A percentile compares a stretch with the other conserved stretches of the same genome.
Conservation (phyloP, 2,797 vertebrate genomes). For the Macropus fuliginosus region DNA sequence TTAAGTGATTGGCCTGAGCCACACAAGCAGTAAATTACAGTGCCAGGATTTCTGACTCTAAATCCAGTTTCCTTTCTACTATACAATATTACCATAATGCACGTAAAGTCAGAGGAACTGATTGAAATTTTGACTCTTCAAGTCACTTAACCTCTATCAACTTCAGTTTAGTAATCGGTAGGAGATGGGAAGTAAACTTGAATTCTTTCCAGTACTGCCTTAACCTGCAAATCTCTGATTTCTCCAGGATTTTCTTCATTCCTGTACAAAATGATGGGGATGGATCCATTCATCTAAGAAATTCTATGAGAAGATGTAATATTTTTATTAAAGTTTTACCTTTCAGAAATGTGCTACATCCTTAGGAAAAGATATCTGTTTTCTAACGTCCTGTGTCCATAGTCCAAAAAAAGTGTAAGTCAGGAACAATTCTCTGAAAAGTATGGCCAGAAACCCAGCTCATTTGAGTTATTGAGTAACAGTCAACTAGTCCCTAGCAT, state of each 20-base stretch:
- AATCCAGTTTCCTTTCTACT: background rate
- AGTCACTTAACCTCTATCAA: background rate
- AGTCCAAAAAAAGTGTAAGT: background rate
- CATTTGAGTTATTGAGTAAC: background rate
- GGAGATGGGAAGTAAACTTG: background rate
- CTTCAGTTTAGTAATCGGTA: background rate
- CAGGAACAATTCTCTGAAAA: background rate
- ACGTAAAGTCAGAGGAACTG: background rate
- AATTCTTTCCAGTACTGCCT: background rate
- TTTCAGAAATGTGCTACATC: background rate
- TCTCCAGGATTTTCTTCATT: background rate
- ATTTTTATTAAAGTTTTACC: background rate
- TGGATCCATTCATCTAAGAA: background rate
- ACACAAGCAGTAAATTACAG: background rate
- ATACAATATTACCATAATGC: background rate
- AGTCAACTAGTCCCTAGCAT: background rate
- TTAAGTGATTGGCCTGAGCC: background rate
- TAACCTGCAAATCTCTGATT: background rate
- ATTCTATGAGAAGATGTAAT: background rate
- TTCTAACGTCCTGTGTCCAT: background rate
- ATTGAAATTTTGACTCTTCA: background rate
- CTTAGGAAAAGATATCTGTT: background rate
- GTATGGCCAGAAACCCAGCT: background rate
- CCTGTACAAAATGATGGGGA: background rate
- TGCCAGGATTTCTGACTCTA: background rate